Evolutionary conservation across 2,888 invertebrate species (phyloP).

Genomic region (Drosophila meridiana): DNA sequence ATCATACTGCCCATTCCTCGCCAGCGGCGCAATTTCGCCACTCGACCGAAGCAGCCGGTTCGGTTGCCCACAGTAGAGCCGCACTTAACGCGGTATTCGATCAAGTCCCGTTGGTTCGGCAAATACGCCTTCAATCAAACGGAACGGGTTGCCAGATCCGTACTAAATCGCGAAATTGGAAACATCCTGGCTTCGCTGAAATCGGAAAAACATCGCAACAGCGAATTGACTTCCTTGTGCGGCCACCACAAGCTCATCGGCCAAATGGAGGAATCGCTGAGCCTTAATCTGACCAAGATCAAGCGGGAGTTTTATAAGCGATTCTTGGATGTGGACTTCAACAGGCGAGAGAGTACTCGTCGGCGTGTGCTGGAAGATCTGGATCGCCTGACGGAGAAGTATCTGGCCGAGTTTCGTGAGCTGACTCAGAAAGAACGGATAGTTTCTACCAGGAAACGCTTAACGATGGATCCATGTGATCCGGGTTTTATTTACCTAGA

Average conservation of each 20-base stretch:
- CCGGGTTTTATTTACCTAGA: constrained; percentile 26
- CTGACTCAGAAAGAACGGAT: constrained; percentile 44
- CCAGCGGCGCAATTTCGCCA: background rate
- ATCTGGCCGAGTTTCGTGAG: constrained; percentile 43
- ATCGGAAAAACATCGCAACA: background rate
- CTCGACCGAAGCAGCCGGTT: constrained; percentile 11
- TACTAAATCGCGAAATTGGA: constrained; percentile 44
- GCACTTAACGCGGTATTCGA: background rate
- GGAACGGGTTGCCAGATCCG: constrained; percentile 11
- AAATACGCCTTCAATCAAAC: constrained; percentile 5
- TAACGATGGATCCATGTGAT: background rate
- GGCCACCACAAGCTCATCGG: constrained; percentile 52
- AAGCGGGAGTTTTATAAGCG: constrained; percentile 40
- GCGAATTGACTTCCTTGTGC: constrained; percentile 43
- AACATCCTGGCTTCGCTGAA: constrained; percentile 38
- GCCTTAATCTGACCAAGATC: constrained; percentile 22
- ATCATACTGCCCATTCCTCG: background rate
- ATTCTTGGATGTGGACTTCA: constrained; percentile 23
- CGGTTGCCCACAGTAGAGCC: background rate
- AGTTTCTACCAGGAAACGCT: constrained; percentile 41
- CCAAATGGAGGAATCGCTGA: constrained; percentile 50
- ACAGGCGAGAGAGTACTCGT: background rate
- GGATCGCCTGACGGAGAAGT: constrained; percentile 44
- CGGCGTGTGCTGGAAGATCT: constrained; percentile 41
- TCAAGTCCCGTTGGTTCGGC: constrained; percentile 67